Percentiles rank a stretch among this genome's conserved stretches.
These are phyloP conservation scores for Amblyopsis hoosieri DNA, from an alignment of 2,797 vertebrate species.

Conservation along the genomic window DNA sequence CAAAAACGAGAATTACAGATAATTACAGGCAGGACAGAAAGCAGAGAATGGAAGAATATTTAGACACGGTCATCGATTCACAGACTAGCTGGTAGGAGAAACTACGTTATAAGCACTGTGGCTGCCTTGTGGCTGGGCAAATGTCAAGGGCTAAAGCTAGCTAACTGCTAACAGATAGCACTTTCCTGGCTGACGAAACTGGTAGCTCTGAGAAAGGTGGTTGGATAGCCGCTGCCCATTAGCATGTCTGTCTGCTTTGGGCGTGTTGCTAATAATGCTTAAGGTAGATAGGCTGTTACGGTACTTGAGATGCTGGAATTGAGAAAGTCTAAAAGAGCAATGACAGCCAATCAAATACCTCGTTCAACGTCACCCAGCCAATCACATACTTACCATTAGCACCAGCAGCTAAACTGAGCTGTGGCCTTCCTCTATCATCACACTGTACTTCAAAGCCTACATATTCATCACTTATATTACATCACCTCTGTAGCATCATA, in stretches of 20 bases:
- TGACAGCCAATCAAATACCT: conserved; percentile 16
- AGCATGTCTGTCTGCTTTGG: conserved; percentile 46
- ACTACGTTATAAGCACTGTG: conserved; percentile 44
- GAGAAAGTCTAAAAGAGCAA: conserved; percentile 2
- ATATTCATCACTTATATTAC: conserved; percentile 75
- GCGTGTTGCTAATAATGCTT: conserved; percentile 29
- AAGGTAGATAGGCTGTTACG: conserved; percentile 28
- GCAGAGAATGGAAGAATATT: conserved; percentile 41
- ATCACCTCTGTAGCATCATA: conserved; percentile 74
- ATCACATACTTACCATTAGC: conserved; percentile 20
- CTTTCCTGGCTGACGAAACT: conserved; percentile 43
- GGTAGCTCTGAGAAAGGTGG: conserved; percentile 43
- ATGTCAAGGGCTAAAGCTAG: conserved; percentile 38
- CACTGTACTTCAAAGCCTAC: conserved; percentile 69
- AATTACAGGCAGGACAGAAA: conserved; percentile 33
- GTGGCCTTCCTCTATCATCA: conserved; percentile 55
- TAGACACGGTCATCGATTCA: conserved; percentile 54
- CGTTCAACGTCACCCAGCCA: conserved; percentile 21
- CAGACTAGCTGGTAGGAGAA: conserved; percentile 47
- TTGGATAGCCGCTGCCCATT: conserved; percentile 37
- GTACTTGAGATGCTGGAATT: conserved; percentile 42
- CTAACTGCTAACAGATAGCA: conserved; percentile 43
- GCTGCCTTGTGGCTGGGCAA: conserved; percentile 35
- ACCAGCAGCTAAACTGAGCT: conserved; percentile 54
- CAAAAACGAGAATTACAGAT: conserved; percentile 37